Conservation (phyloP, 2,113 vertebrate species). For the Mugil cephalus region DNA sequence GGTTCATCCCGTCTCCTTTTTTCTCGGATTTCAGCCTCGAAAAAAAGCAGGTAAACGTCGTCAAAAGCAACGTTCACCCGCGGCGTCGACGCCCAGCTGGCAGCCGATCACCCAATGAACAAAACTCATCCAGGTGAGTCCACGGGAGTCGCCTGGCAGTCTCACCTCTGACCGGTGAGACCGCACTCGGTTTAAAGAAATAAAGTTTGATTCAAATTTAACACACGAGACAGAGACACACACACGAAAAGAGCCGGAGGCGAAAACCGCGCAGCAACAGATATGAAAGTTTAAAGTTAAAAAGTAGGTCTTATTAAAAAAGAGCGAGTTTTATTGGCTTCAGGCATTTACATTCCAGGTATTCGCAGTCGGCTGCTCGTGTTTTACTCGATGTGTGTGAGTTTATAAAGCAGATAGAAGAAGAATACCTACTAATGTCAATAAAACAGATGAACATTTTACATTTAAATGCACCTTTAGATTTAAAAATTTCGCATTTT, state of each 20-base stretch:
- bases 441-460: too few relatives aligned
- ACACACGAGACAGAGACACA: background rate
- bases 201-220: slow-evolving; percentile 22
- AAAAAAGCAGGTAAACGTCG: slow-evolving; percentile 9
- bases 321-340: background rate
- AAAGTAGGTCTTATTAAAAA: too few relatives aligned
- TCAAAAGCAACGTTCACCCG: slow-evolving; percentile 20
- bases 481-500: too few relatives aligned
- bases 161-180: slow-evolving; percentile 10
- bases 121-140: slow-evolving; percentile 2
- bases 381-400: background rate
- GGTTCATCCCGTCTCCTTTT: background rate
- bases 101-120: background rate
- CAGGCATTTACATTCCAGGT: slow-evolving; percentile 1
- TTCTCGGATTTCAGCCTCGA: slow-evolving; percentile 24
- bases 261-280: slow-evolving; percentile 4
- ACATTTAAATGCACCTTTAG: too few relatives aligned
- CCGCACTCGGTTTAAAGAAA: background rate
- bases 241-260: slow-evolving; percentile 11
- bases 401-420: too few relatives aligned
- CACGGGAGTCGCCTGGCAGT: too few relatives aligned
- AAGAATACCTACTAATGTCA: too few relatives aligned
- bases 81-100: background rate
- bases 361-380: background rate
- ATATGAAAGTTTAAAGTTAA: slow-evolving; percentile 13